These are phyloP conservation scores for Dichetophora obliterata DNA, from an alignment of 2,888 invertebrate genomes.

Conservation along the genomic window DNA sequence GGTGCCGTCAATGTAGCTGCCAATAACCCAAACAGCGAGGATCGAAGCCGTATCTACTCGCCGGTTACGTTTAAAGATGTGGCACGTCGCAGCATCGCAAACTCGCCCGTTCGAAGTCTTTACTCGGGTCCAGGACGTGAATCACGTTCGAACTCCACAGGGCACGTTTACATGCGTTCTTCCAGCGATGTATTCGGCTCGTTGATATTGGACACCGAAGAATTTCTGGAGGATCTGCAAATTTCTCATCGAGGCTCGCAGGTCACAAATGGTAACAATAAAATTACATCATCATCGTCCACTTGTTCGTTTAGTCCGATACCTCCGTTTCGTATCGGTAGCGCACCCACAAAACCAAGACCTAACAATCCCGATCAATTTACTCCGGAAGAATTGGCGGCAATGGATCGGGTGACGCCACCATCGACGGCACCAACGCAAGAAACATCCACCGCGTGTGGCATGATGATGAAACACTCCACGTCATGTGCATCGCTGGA, in stretches of 20 bases:
- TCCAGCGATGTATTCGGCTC: slow-evolving; percentile 74
- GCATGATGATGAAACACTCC: slow-evolving; percentile 44
- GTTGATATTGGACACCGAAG: slow-evolving; percentile 73
- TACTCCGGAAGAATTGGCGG: slow-evolving; percentile 67
- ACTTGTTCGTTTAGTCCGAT: slow-evolving; percentile 66
- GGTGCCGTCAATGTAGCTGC: neutral
- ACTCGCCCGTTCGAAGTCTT: slow-evolving; percentile 77
- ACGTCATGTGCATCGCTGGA: slow-evolving; percentile 56
- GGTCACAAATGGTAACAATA: slow-evolving; percentile 52
- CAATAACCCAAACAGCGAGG: slow-evolving; percentile 62
- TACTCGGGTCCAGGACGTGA: slow-evolving; percentile 70
- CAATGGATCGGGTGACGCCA: slow-evolving; percentile 65
- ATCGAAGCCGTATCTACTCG: slow-evolving; percentile 82
- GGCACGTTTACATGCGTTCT: slow-evolving; percentile 73
- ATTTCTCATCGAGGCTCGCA: slow-evolving; percentile 61
- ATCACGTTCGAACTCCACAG: slow-evolving; percentile 79
- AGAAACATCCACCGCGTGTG: slow-evolving; percentile 56
- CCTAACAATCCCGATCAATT: slow-evolving; percentile 63
- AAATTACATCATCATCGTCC: slow-evolving; percentile 45
- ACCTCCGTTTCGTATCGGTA: slow-evolving; percentile 74
- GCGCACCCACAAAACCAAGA: slow-evolving; percentile 70
- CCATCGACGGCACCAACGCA: slow-evolving; percentile 71
- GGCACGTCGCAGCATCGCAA: slow-evolving; percentile 82
- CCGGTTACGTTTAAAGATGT: slow-evolving; percentile 89
- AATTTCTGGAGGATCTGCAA: slow-evolving; percentile 71